These are phyloP conservation scores for Microtus agrestis DNA, from an alignment of 2,797 vertebrate species.

Conservation along the genomic window DNA sequence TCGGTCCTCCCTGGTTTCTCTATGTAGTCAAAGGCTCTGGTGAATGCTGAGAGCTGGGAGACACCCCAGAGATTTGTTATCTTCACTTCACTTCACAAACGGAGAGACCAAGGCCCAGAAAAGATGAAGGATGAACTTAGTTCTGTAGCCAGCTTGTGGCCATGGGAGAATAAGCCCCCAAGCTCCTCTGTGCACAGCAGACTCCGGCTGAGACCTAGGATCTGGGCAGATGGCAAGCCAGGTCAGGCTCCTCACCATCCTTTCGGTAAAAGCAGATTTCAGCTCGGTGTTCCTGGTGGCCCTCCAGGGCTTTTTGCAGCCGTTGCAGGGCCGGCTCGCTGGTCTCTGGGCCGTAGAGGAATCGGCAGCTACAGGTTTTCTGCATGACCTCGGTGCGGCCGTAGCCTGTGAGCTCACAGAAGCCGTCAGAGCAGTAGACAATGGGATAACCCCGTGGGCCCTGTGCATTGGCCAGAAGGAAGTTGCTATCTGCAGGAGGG, in stretches of 20 bases:
- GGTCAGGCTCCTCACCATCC: conserved; percentile 89
- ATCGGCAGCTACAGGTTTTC: conserved; percentile 95
- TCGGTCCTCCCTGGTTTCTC: rapidly evolving
- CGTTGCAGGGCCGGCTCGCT: conserved; percentile 91
- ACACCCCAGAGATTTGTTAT: background rate
- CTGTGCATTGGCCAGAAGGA: conserved; percentile 96
- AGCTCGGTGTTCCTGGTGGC: conserved; percentile 93
- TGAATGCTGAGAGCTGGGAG: conserved; percentile 15
- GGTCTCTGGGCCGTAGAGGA: conserved; percentile 95
- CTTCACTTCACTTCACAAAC: conserved; percentile 26
- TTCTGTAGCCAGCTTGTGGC: background rate
- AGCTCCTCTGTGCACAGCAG: background rate
- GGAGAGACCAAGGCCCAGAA: conserved; percentile 16
- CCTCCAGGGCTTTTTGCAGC: conserved; percentile 94
- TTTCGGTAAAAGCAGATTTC: conserved; percentile 96
- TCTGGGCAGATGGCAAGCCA: background rate
- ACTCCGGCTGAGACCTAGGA: background rate
- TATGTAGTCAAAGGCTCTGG: conserved; percentile 27
- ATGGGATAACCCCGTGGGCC: conserved; percentile 94
- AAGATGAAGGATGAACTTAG: background rate
- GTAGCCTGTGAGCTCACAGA: conserved; percentile 96
- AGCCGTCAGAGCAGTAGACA: conserved; percentile 98
- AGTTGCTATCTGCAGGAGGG: conserved; percentile 94
- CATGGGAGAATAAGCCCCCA: background rate
- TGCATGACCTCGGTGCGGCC: conserved; percentile 96